Conservation (phyloP, 2,113 vertebrate species). For the Rynchops niger region DNA sequence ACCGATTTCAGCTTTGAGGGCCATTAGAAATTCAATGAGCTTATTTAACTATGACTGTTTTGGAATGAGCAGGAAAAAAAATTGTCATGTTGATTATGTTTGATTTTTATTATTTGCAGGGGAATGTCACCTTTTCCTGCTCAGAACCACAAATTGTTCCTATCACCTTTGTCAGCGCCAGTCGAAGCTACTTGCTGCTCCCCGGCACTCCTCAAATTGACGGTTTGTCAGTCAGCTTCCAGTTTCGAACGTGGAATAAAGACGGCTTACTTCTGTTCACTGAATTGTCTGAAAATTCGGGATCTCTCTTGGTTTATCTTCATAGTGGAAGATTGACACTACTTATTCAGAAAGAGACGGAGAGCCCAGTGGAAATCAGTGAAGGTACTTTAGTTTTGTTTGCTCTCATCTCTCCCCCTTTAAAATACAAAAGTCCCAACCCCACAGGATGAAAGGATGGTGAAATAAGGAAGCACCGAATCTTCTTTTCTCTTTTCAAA, state of each 20-base stretch:
- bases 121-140: slow-evolving; percentile 96
- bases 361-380: slow-evolving; percentile 77
- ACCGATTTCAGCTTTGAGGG: background rate
- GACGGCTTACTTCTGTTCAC: slow-evolving; percentile 87
- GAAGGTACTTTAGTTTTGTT: slow-evolving; percentile 75
- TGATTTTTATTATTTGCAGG: slow-evolving; percentile 78
- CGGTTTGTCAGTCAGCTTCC: slow-evolving; percentile 86
- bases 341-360: slow-evolving; percentile 75
- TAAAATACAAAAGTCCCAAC: background rate
- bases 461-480: background rate
- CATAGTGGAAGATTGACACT: slow-evolving; percentile 78
- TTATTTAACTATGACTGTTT: background rate
- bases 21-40: background rate
- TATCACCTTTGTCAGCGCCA: slow-evolving; percentile 87
- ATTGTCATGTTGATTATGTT: slow-evolving; percentile 9
- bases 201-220: slow-evolving; percentile 80
- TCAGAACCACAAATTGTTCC: slow-evolving; percentile 87
- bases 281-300: slow-evolving; percentile 78
- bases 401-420: background rate
- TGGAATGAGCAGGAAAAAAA: background rate
- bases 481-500: background rate
- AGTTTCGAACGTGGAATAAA: slow-evolving; percentile 94
- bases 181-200: slow-evolving; percentile 87
- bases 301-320: slow-evolving; percentile 83
- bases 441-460: background rate